Evolutionary conservation across 2,888 invertebrate species (phyloP), one percentile per base, ranked within the genome.

Genomic region (Oscheius sp.): DNA sequence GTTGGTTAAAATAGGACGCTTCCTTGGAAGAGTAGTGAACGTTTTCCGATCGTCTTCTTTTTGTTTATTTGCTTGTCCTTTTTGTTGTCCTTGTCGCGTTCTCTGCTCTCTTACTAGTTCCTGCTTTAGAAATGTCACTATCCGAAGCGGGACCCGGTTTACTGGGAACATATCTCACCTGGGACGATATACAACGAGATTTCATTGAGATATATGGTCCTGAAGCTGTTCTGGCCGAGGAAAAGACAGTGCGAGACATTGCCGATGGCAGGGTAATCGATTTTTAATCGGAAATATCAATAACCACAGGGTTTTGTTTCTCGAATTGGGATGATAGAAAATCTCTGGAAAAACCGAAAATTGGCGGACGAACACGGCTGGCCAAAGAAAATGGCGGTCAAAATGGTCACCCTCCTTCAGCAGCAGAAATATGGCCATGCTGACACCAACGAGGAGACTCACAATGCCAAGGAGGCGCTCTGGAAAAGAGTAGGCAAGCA

Each of bases 361-460:
- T 18, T 52, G 12, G 49, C 66, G 1, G n/a, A 52, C 2, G 9
- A 49, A n/a, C 25, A 49, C 1, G 5, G 18, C 5, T 66, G 66
- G 46, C 66, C 66, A 12, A 5, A 49, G 29, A 66, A 52, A 35
- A 29, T 66, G 16, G 66, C 49, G 1, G 52, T 66, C 52, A 66
- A 66, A 35, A 66, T 52, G 66, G 66, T 49, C 23, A 66, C 66
- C 6, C 49, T 49, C 27, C 66, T 66, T 27, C 66, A 66, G 21
- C 66, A 66, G 18, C 29, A 66, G 49, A 66, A 66, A 41, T 61
- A 61, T 41, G 61, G 61, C 7, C 6, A 61, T 2, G 45, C 7
- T 1, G 43, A 61, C n/a, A 21, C 43, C 5, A 43, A 21, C 21
- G 5, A 16, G n/a, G 21, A n/a, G n/a, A 43, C 61, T 7, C 35